These are phyloP conservation scores for Poecile atricapillus DNA, from an alignment of 2,113 vertebrate species.

Conservation along the genomic window DNA sequence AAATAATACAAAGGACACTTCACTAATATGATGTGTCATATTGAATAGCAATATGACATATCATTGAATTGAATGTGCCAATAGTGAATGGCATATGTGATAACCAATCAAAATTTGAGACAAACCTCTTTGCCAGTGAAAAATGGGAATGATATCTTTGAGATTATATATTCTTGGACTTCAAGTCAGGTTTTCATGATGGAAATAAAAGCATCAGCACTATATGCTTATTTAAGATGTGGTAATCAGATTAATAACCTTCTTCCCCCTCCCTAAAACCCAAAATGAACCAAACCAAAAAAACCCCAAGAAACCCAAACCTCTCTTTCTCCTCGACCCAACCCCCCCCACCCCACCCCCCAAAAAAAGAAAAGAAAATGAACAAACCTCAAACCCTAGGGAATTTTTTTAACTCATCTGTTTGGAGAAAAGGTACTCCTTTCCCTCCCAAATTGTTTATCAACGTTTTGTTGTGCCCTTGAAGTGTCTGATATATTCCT, in stretches of 20 bases:
- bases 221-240: background rate
- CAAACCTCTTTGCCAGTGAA: background rate
- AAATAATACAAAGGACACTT: background rate
- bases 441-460: background rate
- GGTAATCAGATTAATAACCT: background rate
- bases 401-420: background rate
- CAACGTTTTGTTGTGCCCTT: background rate
- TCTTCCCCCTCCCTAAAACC: rapidly evolving
- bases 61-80: no score
- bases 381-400: background rate
- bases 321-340: background rate
- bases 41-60: no score
- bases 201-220: background rate
- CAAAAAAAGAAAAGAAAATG: background rate
- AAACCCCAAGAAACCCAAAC: background rate
- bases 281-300: background rate
- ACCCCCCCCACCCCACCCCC: no score
- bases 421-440: background rate
- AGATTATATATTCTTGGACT: background rate
- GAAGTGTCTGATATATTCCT: background rate
- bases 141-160: background rate
- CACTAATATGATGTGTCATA: background rate
- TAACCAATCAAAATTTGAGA: background rate
- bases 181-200: background rate
- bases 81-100: background rate